These are phyloP conservation scores for Enteromius radiatus DNA, from an alignment of 2,797 vertebrate genomes.

Conservation along the genomic window DNA sequence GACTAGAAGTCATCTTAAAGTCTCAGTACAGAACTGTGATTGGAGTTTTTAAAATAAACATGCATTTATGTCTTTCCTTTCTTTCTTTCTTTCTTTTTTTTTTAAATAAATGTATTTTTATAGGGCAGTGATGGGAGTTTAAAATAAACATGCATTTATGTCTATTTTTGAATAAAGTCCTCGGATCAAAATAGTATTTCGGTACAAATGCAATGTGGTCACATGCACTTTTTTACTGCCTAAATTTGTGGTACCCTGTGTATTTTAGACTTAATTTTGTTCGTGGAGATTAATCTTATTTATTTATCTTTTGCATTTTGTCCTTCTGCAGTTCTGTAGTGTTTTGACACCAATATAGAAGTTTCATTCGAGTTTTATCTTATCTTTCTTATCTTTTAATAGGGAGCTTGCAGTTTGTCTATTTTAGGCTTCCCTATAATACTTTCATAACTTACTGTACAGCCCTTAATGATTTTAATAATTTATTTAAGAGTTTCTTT, in stretches of 20 bases:
- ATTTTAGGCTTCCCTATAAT: neutral
- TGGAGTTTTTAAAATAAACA: no score
- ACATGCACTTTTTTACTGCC: no score
- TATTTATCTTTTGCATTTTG: no score
- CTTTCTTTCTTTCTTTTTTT: no score
- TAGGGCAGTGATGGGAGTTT: no score
- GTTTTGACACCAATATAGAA: no score
- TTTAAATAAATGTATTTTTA: no score
- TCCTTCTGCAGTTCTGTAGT: no score
- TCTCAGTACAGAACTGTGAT: neutral
- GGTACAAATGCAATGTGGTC: neutral
- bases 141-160: no score
- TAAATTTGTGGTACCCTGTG: neutral
- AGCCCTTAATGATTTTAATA: neutral
- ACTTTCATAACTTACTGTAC: neutral
- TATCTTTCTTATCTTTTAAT: constrained; percentile 8
- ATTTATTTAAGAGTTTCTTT: neutral
- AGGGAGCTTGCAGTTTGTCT: neutral
- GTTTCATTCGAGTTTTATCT: neutral
- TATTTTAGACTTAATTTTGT: neutral
- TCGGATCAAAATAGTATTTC: neutral
- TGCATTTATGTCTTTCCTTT: no score
- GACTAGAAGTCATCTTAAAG: neutral
- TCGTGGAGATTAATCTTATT: no score
- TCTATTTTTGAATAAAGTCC: no score